Percentiles rank a stretch among this genome's conserved stretches.
Evolutionary conservation across 2,797 vertebrate genomes (phyloP).

Genomic region (Mergus octosetaceus): DNA sequence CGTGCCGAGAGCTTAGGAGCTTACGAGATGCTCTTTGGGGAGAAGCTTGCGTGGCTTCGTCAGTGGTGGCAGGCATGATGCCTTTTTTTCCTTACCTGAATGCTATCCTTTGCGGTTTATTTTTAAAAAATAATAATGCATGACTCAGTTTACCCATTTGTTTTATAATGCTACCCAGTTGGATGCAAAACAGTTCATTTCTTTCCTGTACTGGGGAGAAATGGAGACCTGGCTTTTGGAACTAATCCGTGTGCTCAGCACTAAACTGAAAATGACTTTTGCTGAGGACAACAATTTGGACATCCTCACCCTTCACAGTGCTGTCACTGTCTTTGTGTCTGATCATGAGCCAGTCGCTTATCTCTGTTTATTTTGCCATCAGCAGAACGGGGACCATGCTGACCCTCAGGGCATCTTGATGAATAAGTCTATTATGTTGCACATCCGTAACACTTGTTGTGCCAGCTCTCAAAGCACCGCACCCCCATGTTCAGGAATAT

Average conservation of each 20-base stretch:
- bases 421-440: background rate
- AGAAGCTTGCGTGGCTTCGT: background rate
- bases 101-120: background rate
- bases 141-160: background rate
- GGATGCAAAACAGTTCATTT: background rate
- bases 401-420: background rate
- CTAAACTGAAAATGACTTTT: background rate
- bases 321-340: background rate
- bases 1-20: background rate
- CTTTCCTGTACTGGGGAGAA: background rate
- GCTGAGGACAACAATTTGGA: background rate
- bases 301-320: background rate
- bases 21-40: background rate
- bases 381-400: background rate
- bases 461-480: background rate
- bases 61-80: background rate
- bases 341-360: background rate
- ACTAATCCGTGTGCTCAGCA: background rate
- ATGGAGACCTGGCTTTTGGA: background rate
- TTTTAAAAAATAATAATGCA: background rate
- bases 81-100: background rate
- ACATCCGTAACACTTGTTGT: background rate
- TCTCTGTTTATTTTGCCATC: background rate
- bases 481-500: background rate
- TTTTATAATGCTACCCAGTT: background rate